Conservation (phyloP, 2,113 vertebrate species). For the Chaetorhynchus papuensis region DNA sequence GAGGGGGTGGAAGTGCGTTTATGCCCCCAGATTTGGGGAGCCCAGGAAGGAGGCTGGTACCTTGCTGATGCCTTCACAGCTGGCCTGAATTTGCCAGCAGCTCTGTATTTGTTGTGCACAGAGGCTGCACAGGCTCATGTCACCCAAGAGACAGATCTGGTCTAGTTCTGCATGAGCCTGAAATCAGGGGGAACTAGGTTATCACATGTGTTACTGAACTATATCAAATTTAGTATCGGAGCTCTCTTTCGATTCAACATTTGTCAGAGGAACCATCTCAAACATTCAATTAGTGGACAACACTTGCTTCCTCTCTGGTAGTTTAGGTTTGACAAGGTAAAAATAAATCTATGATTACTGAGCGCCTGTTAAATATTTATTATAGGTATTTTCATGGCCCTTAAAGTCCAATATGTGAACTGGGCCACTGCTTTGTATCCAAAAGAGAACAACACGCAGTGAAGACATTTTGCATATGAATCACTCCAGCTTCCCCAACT, state of each 20-base stretch:
- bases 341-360: not conserved
- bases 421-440: not conserved
- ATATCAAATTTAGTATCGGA: not conserved
- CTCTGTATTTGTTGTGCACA: not conserved
- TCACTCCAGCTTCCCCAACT: not conserved
- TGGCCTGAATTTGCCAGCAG: not conserved
- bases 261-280: not conserved
- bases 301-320: not conserved
- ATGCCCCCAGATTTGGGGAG: not conserved
- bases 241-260: fast-evolving
- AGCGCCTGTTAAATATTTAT: not conserved
- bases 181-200: not conserved
- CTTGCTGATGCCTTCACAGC: not conserved
- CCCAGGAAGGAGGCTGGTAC: not conserved
- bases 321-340: not conserved
- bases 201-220: not conserved
- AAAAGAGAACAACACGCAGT: not conserved
- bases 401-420: not conserved
- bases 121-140: not conserved
- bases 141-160: not conserved
- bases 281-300: not conserved
- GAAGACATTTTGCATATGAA: not conserved
- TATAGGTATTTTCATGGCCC: not conserved
- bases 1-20: not conserved
- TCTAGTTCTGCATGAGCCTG: not conserved